Evolutionary conservation across 30 jellyfish, hydroid and myxozoan species (phyloP).

Genomic region (Pelagia noctiluca): DNA sequence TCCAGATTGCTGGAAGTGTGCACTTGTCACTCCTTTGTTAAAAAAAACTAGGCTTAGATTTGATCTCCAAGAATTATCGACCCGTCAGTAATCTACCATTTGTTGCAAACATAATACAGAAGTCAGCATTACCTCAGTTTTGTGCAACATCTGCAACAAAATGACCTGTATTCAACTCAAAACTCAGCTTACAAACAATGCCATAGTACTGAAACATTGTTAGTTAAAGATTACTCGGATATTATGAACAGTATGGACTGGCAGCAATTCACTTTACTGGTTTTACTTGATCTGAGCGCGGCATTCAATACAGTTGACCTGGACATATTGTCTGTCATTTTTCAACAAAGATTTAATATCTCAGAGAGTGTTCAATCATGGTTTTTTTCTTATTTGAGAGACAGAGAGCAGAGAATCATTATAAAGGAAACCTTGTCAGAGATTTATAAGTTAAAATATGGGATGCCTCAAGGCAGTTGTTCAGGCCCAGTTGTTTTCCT

Average conservation of each 20-base stretch:
- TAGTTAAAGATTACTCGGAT: background rate
- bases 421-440: too few relatives aligned
- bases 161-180: background rate
- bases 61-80: slow-evolving; percentile 5
- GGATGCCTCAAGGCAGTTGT: slow-evolving; percentile 15
- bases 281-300: slow-evolving; percentile 25
- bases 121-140: background rate
- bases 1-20: slow-evolving; percentile 5
- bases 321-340: background rate
- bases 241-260: slow-evolving; percentile 20
- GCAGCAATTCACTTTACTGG: slow-evolving; percentile 13
- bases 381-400: background rate
- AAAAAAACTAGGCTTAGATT: slow-evolving; percentile 3
- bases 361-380: background rate
- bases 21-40: background rate
- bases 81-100: slow-evolving; percentile 3
- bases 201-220: slow-evolving; percentile 9
- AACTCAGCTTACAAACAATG: background rate
- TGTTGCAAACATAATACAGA: background rate
- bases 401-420: too few relatives aligned
- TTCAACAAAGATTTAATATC: background rate
- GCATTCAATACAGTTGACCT: background rate
- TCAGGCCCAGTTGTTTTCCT: slow-evolving; percentile 7
- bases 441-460: background rate
- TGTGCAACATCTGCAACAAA: background rate